phyloP scores from a whole-genome alignment of 2,888 invertebrate genomes.

The Campaea margaritaria region DNA sequence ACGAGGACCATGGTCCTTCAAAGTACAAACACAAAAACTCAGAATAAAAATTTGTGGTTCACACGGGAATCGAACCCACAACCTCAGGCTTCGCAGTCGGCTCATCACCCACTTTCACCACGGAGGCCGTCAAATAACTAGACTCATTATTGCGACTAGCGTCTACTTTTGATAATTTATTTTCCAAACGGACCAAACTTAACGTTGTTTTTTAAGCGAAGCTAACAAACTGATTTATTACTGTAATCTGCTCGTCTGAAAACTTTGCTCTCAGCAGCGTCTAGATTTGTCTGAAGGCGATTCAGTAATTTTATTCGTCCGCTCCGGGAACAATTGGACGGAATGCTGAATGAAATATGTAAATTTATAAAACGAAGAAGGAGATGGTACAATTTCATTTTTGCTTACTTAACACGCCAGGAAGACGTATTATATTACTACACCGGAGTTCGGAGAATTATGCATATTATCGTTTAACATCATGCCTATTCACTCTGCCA shows the following conservation, averaged over 20 bases:
- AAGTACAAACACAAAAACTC: no score
- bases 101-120: no score
- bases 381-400: constrained; percentile 9
- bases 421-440: constrained; percentile 1
- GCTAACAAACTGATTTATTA: constrained; percentile 26
- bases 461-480: no score
- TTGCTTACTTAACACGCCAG: constrained; percentile 9
- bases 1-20: no score
- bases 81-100: no score
- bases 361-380: constrained; percentile 11
- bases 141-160: no score
- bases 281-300: constrained; percentile 23
- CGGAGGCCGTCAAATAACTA: no score
- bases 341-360: constrained; percentile 25
- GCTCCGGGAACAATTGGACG: constrained; percentile 19
- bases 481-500: no score
- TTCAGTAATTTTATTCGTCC: constrained; percentile 22
- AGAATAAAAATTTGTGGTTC: no score
- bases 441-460: neutral
- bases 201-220: constrained; percentile 14
- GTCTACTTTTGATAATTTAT: no score
- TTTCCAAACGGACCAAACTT: neutral
- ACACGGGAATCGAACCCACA: no score
- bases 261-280: constrained; percentile 21
- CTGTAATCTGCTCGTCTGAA: constrained; percentile 28